These are phyloP conservation scores for Orthosia incerta DNA, from an alignment of 2,888 invertebrate genomes.

Conservation along the genomic window DNA sequence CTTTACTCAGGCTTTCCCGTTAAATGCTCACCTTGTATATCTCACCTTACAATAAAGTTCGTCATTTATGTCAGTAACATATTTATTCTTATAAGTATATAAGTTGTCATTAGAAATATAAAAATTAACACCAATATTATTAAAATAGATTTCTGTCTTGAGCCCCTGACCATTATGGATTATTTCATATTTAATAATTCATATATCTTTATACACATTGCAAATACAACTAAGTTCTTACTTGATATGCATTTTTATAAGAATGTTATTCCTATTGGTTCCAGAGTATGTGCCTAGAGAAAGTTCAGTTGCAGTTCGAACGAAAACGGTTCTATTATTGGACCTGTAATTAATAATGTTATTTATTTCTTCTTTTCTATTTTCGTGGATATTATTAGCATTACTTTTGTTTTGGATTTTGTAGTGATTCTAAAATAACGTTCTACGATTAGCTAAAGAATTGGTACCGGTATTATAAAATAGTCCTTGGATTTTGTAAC, in stretches of 20 bases:
- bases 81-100: neutral
- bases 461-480: slow-evolving; percentile 45
- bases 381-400: slow-evolving; percentile 20
- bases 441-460: slow-evolving; percentile 6
- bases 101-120: neutral
- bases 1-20: no score
- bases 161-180: neutral
- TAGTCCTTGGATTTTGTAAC: neutral
- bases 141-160: neutral
- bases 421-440: slow-evolving; percentile 14
- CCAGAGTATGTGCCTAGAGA: slow-evolving; percentile 17
- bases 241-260: slow-evolving; percentile 9
- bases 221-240: slow-evolving; percentile 2
- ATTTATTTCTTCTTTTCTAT: slow-evolving; percentile 44
- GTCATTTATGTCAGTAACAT: neutral
- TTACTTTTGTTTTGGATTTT: slow-evolving; percentile 12
- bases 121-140: neutral
- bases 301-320: neutral
- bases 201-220: neutral
- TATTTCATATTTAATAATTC: neutral
- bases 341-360: neutral
- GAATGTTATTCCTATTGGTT: slow-evolving; percentile 35
- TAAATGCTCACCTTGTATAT: no score
- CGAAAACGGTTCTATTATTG: neutral
- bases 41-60: neutral